A percentile compares a stretch with the other conserved stretches of the same genome.
These are phyloP conservation scores for Xestia ashworthii DNA, from an alignment of 2,888 invertebrate genomes.

Conservation along the genomic window DNA sequence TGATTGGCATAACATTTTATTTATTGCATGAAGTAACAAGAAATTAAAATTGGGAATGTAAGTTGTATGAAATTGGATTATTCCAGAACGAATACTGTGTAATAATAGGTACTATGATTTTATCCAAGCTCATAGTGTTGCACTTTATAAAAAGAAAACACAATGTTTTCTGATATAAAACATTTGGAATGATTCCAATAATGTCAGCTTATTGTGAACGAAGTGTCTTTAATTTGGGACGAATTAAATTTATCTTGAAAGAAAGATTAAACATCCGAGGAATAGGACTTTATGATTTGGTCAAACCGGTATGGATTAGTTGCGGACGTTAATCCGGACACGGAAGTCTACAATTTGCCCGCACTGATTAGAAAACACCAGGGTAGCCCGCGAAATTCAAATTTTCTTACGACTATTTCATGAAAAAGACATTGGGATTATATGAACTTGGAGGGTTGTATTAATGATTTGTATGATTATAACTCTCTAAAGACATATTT, in stretches of 20 bases:
- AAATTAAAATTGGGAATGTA: background rate
- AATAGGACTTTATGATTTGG: background rate
- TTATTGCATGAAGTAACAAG: background rate
- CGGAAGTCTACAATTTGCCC: background rate
- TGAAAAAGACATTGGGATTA: too few species aligned
- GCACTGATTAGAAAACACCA: background rate
- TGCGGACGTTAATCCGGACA: background rate
- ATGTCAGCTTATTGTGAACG: slow-evolving; percentile 60
- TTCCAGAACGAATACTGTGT: background rate
- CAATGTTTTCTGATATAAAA: slow-evolving; percentile 25
- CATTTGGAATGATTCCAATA: slow-evolving; percentile 70
- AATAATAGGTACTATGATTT: background rate
- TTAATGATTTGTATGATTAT: too few species aligned
- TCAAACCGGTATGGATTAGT: background rate
- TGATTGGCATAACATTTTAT: background rate
- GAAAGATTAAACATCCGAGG: background rate
- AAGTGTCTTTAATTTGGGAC: slow-evolving; percentile 46
- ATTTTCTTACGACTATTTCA: too few species aligned
- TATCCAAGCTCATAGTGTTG: background rate
- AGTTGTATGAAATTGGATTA: background rate
- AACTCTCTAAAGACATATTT: too few species aligned
- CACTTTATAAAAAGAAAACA: slow-evolving; percentile 7
- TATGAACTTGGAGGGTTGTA: too few species aligned
- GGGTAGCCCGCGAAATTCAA: too few species aligned
- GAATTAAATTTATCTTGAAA: slow-evolving; percentile 22